These are phyloP conservation scores for Plumapathes pennacea DNA, from an alignment of 92 coral and sea anemone species.

Conservation along the genomic window DNA sequence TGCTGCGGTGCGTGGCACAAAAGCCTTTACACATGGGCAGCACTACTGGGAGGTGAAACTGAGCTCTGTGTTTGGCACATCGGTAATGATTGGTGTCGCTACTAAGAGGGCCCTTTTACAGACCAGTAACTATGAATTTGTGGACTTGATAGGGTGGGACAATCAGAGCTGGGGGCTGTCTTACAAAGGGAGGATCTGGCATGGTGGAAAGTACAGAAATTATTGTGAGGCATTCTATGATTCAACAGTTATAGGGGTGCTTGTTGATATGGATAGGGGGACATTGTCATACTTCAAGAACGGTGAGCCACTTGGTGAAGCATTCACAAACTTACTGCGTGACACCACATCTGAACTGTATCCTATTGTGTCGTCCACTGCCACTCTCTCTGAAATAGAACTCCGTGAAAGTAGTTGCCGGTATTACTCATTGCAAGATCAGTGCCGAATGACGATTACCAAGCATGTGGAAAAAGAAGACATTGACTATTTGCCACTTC, in stretches of 20 bases:
- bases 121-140: slow-evolving; percentile 73
- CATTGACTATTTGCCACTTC: slow-evolving; percentile 60
- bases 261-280: slow-evolving; percentile 89
- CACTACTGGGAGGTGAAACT: slow-evolving; percentile 98
- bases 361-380: slow-evolving; percentile 93
- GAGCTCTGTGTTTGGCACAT: slow-evolving; percentile 83
- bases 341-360: slow-evolving; percentile 60
- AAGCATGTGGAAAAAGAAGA: slow-evolving; percentile 69
- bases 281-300: slow-evolving; percentile 77
- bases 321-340: slow-evolving; percentile 74
- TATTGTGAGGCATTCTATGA: slow-evolving; percentile 90
- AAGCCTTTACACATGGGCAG: slow-evolving; percentile 88
- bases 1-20: slow-evolving; percentile 92
- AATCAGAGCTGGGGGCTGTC: slow-evolving; percentile 96
- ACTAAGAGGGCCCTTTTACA: slow-evolving; percentile 74
- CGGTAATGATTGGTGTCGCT: slow-evolving; percentile 91
- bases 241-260: slow-evolving; percentile 78
- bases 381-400: slow-evolving; percentile 85
- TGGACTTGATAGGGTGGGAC: slow-evolving; percentile 81
- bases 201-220: slow-evolving; percentile 62
- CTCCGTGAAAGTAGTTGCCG: slow-evolving; percentile 71
- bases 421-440: slow-evolving; percentile 79
- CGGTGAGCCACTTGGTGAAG: slow-evolving; percentile 77
- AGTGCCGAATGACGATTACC: slow-evolving; percentile 76
- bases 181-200: slow-evolving; percentile 90